phyloP scores from a whole-genome alignment of 2,113 vertebrate genomes.

The Microtus pennsylvanicus region DNA sequence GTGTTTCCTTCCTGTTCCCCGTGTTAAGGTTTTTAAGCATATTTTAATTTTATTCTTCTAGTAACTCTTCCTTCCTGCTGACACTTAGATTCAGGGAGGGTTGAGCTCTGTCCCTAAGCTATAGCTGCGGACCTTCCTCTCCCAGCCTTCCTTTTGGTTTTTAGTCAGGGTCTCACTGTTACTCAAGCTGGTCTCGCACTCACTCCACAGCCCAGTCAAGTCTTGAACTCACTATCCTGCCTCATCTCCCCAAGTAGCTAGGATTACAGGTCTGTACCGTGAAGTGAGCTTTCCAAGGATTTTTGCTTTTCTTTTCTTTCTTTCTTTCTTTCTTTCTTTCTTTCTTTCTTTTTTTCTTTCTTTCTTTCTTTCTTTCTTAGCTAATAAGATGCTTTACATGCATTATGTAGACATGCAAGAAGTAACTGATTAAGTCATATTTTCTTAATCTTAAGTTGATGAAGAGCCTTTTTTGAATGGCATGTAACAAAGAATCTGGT shows the following conservation, averaged over 20 bases:
- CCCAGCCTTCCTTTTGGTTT: neutral
- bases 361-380: neutral
- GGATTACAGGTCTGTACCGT: neutral
- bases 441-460: constrained; percentile 27
- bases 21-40: constrained; percentile 83
- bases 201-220: neutral
- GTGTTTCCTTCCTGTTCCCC: constrained; percentile 83
- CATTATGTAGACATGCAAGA: neutral
- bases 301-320: constrained; percentile 76
- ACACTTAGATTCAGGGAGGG: neutral
- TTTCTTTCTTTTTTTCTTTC: no score
- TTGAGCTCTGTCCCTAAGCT: neutral
- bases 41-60: constrained; percentile 68
- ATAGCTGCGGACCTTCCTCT: no score
- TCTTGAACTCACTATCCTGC: neutral
- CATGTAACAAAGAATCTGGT: neutral
- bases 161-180: neutral
- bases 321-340: no score
- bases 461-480: constrained; percentile 23
- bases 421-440: neutral
- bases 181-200: neutral
- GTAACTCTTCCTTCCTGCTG: constrained; percentile 42
- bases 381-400: neutral
- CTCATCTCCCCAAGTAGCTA: neutral
- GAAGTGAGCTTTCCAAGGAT: neutral